Evolutionary conservation across 2,797 vertebrate species (phyloP), one percentile per base, ranked within the genome.

Genomic region (Apogon hyalosoma): DNA sequence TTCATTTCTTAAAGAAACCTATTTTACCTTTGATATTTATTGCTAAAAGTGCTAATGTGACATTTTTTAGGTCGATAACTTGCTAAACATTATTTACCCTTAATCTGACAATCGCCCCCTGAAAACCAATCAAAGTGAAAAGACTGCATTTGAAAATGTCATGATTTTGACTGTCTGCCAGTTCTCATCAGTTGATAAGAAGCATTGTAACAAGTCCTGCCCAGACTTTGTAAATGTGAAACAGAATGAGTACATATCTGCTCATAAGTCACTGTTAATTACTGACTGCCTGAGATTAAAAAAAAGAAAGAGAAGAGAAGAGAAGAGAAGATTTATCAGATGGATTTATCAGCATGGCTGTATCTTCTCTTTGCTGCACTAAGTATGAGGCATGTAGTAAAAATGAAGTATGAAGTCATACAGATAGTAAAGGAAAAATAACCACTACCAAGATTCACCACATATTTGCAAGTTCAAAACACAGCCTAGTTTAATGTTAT

Each of bases 111-210:
- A 69, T 65, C 39, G 13, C 5, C 19, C 19, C 28, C 36, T 41
- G 21, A 74, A 69, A 39, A 64, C 9, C 4, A 73, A 56, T 52
- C n/a, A 63, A 57, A 67, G 33, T 13, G 40, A 69, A 40, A 75
- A 19, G 46, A 61, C 6, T 36, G 13, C 0, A 40, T 79, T 51
- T 67, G 59, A 66, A 77, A 84, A 80, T 62, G 63, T 71, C 60
- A 46, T 4, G 4, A 18, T 36, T 73, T 28, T 74, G 54, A 65
- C 40, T 42, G 24, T 58, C 54, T 52, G 56, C 39, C 68, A 63
- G 57, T 65, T 71, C 28, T 55, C 57, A 69, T 75, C 66, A 64
- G 60, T 4, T 73, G 69, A 83, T 75, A 73, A 72, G n/a, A 21
- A 49, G 55, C 2, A 2, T 57, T 15, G 46, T 2, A 19, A 69